Base-by-base conservation (phyloP, 2,113 vertebrate genomes). In the Channa maculata region DNA sequence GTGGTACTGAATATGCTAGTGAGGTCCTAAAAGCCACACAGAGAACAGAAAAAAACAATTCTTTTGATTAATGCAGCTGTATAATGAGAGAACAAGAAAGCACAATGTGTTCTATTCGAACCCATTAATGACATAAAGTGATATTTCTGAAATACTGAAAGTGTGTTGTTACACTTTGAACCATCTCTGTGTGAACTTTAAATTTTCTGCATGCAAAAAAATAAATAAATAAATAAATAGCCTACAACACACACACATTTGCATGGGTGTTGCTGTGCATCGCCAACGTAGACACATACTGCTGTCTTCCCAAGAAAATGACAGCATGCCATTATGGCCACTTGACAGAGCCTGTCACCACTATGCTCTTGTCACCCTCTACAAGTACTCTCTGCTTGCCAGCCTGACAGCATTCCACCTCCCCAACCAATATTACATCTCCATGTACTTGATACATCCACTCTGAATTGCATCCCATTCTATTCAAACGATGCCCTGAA, bases 331-430 rank as follows among this genome's bases (percentile, higher is more conserved):
- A 90, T 90, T 89, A 89, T 86, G 85, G 80, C 84, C 87, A 92
- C 87, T 92, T 89, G 89, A 90, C 84, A 87, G 85, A 90, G 72
- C 85, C 87, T 86, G 88, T 90, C 90, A 91, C 79, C 77, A 54
- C 85, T 60, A 78, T 77, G 75, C 82, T 85, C 83, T 87, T 79
- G 86, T 89, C 89, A 86, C 79, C 75, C 83, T 34, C 68, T 65
- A 88, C 84, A 87, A 90, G 89, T 86, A 86, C 86, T 77, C 80
- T 85, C 84, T 77, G 86, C 83, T 79, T 71, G 62, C 88, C 88
- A 90, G 85, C 75, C 82, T 89, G 88, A 90, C 88, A 91, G 82
- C 86, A 66, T 74, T 50, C 85, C 81, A 88, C 88, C 83, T 83
- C 77, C 86, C 86, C 71, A 7, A 75, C 81, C 73, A 84, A 86